phyloP scores from a whole-genome alignment of 2,797 vertebrate species.

The Craterocephalus amniculus region DNA sequence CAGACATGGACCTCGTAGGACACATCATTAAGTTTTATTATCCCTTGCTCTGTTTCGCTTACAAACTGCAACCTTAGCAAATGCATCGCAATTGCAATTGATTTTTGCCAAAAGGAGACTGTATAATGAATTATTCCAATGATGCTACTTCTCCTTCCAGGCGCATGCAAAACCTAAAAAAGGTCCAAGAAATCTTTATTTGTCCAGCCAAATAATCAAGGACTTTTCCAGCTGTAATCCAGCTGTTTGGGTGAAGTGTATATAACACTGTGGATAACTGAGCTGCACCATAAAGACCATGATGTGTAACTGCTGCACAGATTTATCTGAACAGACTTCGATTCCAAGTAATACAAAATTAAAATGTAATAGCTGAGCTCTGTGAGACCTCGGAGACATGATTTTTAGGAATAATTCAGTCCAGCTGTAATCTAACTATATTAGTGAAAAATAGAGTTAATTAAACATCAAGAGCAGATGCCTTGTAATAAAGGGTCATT shows the following conservation, averaged over 20 bases:
- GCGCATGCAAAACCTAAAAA: constrained; percentile 40
- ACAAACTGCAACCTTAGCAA: constrained; percentile 65
- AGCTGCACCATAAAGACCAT: constrained; percentile 13
- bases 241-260: constrained; percentile 15
- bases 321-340: constrained; percentile 7
- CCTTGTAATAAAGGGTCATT: constrained; percentile 65
- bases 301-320: constrained; percentile 25
- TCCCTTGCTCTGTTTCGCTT: constrained; percentile 45
- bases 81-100: constrained; percentile 62
- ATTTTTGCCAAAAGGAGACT: constrained; percentile 60
- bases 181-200: constrained; percentile 24
- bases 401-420: constrained; percentile 48
- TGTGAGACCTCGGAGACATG: constrained; percentile 32
- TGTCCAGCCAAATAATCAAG: constrained; percentile 36
- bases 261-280: constrained; percentile 19
- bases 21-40: constrained; percentile 50
- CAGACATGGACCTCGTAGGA: constrained; percentile 47
- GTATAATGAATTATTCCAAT: constrained; percentile 56
- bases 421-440: constrained; percentile 62
- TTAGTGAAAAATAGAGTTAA: constrained; percentile 61
- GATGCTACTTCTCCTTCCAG: constrained; percentile 51
- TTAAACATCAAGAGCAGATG: constrained; percentile 73
- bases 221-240: constrained; percentile 26
- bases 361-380: constrained; percentile 28
- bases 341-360: constrained; percentile 15